phyloP scores from a whole-genome alignment of 2,888 invertebrate species.

The Athripsodes cinereus region DNA sequence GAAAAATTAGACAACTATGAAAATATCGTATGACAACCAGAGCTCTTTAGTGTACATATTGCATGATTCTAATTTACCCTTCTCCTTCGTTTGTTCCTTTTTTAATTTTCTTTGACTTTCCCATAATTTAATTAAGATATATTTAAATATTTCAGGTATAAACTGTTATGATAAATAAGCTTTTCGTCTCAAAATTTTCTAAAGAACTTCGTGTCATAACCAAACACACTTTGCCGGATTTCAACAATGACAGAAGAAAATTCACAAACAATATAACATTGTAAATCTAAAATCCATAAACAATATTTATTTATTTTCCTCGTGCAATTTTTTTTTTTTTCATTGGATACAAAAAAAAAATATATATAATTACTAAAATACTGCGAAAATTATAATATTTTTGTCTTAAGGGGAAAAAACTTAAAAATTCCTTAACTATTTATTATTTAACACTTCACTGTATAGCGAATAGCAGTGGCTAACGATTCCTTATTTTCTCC shows the following conservation, averaged over 20 bases:
- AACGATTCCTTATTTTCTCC: too few relatives aligned
- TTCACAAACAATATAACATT: background rate
- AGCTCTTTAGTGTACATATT: slow-evolving; percentile 34
- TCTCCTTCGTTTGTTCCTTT: slow-evolving; percentile 70
- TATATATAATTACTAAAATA: too few relatives aligned
- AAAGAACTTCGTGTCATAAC: slow-evolving; percentile 22
- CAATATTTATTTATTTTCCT: too few relatives aligned
- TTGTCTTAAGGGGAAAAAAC: too few relatives aligned
- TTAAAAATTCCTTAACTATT: too few relatives aligned
- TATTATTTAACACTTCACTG: too few relatives aligned
- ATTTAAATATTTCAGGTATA: slow-evolving; percentile 1
- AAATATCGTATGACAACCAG: slow-evolving; percentile 2
- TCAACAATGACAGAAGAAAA: background rate
- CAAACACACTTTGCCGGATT: slow-evolving; percentile 24
- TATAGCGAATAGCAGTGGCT: too few relatives aligned
- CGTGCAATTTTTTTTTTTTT: too few relatives aligned
- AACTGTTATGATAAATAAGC: background rate
- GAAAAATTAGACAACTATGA: background rate
- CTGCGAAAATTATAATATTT: too few relatives aligned
- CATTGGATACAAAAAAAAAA: too few relatives aligned
- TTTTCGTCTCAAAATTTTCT: slow-evolving; percentile 10
- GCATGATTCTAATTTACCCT: slow-evolving; percentile 52
- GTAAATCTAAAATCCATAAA: too few relatives aligned
- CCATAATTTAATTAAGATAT: slow-evolving; percentile 47
- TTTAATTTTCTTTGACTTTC: slow-evolving; percentile 77